Conservation (phyloP, 1,140 invertebrate species). For the Microplitis demolitor region DNA sequence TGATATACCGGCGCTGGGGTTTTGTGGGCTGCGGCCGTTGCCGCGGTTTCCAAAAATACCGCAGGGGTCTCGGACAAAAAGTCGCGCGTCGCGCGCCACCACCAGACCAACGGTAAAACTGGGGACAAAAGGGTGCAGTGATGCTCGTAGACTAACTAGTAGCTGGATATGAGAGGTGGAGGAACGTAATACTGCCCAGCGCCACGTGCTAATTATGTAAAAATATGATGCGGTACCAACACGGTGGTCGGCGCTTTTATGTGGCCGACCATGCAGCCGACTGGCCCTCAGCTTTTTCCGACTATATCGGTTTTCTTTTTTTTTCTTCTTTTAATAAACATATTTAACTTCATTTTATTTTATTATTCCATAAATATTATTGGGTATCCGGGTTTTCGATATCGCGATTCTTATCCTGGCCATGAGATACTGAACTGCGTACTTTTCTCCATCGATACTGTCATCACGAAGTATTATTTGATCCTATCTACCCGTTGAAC, state of each 20-base stretch:
- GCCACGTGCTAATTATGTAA: constrained; percentile 62
- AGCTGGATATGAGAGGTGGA: constrained; percentile 16
- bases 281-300: constrained; percentile 22
- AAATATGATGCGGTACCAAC: constrained; percentile 58
- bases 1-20: constrained; percentile 49
- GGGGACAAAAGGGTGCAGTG: neutral
- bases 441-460: neutral
- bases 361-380: no score
- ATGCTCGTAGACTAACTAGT: no score
- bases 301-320: constrained; percentile 8
- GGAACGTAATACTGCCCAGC: constrained; percentile 50
- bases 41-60: constrained; percentile 60
- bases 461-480: neutral
- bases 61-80: constrained; percentile 59
- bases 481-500: neutral
- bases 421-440: neutral
- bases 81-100: constrained; percentile 55
- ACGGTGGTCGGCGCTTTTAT: constrained; percentile 47
- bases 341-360: neutral
- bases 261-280: constrained; percentile 30
- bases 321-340: constrained; percentile 3
- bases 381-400: neutral
- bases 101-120: constrained; percentile 22
- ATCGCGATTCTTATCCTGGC: neutral
- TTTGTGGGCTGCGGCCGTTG: constrained; percentile 38